A percentile compares a stretch with the other conserved stretches of the same genome.
These are phyloP conservation scores for Simalia tracyae DNA, from an alignment of 2,797 vertebrate genomes.

Conservation along the genomic window DNA sequence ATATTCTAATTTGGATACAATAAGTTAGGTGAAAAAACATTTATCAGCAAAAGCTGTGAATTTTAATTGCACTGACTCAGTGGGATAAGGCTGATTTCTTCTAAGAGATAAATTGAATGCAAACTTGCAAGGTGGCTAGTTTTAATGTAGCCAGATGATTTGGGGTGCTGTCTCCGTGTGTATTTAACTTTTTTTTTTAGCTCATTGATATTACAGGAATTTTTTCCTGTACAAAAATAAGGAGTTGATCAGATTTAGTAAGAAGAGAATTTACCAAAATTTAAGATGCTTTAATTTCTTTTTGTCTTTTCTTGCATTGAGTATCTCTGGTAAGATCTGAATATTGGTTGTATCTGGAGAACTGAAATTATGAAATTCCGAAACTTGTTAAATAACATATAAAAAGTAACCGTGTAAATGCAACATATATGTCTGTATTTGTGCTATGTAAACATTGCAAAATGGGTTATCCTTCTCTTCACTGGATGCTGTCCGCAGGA, in stretches of 20 bases:
- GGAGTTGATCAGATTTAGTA: not conserved
- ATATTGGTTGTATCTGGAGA: not conserved
- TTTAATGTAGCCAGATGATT: not conserved
- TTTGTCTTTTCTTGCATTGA: not conserved
- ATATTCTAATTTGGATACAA: not conserved
- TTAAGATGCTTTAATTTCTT: not conserved
- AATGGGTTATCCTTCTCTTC: not conserved
- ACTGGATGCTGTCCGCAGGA: not conserved
- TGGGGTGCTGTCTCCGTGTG: not conserved
- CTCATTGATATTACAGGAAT: not conserved
- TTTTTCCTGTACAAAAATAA: not conserved
- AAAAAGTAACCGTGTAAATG: not conserved
- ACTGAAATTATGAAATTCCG: not conserved
- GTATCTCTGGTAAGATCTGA: not conserved
- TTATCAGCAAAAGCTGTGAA: conserved; percentile 9
- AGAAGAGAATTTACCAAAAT: not conserved
- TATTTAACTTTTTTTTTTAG: not conserved
- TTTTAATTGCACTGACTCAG: conserved; percentile 14
- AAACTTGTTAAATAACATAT: not conserved
- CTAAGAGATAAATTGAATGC: conserved; percentile 9
- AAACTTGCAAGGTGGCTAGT: not conserved
- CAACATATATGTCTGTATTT: not conserved
- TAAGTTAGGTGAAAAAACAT: not conserved
- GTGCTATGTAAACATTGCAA: not conserved
- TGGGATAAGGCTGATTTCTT: conserved; percentile 3